Percentiles rank a stretch among this genome's conserved stretches.
phyloP scores from a whole-genome alignment of 2,797 vertebrate genomes.

The Phrynocephalus vlangalii region DNA sequence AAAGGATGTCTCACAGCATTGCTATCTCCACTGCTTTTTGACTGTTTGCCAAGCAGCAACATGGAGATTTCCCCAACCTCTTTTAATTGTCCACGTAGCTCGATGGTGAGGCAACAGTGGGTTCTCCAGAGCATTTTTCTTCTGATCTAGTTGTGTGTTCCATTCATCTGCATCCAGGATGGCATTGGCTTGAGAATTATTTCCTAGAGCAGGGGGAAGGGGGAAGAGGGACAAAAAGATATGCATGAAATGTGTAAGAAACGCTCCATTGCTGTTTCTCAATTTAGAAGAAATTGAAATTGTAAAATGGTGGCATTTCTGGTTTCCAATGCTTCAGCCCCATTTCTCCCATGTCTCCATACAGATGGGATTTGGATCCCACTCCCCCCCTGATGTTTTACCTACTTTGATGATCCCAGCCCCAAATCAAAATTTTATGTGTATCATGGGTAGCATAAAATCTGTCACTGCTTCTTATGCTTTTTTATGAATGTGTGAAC shows the following conservation, averaged over 20 bases:
- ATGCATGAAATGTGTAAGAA: background rate
- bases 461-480: slow-evolving; percentile 31
- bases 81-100: background rate
- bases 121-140: background rate
- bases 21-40: background rate
- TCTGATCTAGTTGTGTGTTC: background rate
- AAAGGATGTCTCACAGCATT: background rate
- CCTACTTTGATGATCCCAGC: slow-evolving; percentile 23
- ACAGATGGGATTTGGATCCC: background rate
- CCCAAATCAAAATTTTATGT: slow-evolving; percentile 25
- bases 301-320: background rate
- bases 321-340: background rate
- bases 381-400: background rate
- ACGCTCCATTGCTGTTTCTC: background rate
- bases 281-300: background rate
- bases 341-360: background rate
- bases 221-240: background rate
- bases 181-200: background rate
- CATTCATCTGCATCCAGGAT: background rate
- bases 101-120: background rate
- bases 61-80: background rate
- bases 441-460: slow-evolving; percentile 7
- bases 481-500: slow-evolving; percentile 17
- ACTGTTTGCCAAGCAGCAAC: background rate
- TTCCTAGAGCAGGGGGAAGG: background rate